Percentiles rank a stretch among this genome's conserved stretches.
phyloP scores from a whole-genome alignment of 2,888 invertebrate species.

The Hirtodrosophila duncani region DNA sequence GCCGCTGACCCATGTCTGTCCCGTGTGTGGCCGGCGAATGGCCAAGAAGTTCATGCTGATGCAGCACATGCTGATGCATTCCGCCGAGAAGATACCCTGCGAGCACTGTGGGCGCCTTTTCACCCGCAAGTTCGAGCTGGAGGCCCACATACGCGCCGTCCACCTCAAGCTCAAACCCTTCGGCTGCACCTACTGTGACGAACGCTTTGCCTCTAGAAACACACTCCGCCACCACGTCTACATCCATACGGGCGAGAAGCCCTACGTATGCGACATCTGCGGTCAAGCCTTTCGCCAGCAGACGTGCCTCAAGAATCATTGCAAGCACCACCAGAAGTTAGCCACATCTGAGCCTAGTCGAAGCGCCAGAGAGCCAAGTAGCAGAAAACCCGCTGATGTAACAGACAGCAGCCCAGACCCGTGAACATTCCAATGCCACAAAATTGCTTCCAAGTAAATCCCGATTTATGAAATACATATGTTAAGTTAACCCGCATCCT shows the following conservation, averaged over 20 bases:
- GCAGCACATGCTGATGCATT: conserved; percentile 73
- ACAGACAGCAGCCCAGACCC: no score
- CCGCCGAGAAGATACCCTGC: conserved; percentile 68
- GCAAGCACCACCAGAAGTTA: conserved; percentile 68
- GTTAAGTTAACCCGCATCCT: no score
- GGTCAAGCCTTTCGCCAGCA: conserved; percentile 73
- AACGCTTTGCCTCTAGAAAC: conserved; percentile 70
- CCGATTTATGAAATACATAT: no score
- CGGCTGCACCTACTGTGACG: conserved; percentile 62
- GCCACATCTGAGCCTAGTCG: no score
- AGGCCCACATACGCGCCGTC: conserved; percentile 70
- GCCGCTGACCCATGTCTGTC: conserved; percentile 53
- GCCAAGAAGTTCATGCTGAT: conserved; percentile 74
- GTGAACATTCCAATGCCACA: no score
- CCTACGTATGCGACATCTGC: conserved; percentile 74
- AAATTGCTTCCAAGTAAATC: no score
- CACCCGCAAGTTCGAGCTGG: conserved; percentile 70
- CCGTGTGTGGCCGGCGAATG: conserved; percentile 68
- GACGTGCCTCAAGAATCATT: conserved; percentile 72
- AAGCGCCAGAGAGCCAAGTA: no score
- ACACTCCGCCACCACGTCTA: conserved; percentile 72
- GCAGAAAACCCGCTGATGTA: no score
- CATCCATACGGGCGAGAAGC: conserved; percentile 77
- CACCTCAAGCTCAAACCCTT: conserved; percentile 74
- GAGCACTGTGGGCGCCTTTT: conserved; percentile 70